Conservation (phyloP, 2,797 vertebrate genomes). For the Urocyon cinereoargenteus region DNA sequence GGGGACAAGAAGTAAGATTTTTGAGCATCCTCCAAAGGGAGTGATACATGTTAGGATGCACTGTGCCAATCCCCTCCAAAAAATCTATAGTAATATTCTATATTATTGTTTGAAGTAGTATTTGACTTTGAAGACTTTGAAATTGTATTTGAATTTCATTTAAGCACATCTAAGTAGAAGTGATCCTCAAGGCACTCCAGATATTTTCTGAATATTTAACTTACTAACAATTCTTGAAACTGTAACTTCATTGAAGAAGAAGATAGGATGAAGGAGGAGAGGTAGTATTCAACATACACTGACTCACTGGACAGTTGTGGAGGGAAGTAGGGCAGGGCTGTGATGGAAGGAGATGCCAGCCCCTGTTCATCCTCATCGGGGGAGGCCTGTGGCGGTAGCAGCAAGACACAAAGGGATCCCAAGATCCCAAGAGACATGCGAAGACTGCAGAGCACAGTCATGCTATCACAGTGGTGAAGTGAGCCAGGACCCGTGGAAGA, state of each 20-base stretch:
- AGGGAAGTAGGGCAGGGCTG: neutral
- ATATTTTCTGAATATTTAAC: neutral
- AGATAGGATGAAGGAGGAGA: neutral
- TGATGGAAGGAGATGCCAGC: neutral
- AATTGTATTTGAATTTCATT: neutral
- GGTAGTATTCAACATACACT: neutral
- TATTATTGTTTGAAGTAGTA: neutral
- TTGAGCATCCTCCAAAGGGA: neutral
- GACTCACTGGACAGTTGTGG: too few relatives aligned
- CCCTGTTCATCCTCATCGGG: neutral
- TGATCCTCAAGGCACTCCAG: neutral
- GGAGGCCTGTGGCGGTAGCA: neutral
- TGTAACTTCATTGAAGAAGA: neutral
- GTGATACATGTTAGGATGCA: neutral
- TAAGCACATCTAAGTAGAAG: neutral
- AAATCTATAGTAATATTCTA: neutral
- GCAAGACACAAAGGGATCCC: neutral
- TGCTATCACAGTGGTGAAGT: neutral
- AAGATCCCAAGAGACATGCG: neutral
- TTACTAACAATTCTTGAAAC: neutral
- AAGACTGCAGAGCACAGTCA: neutral
- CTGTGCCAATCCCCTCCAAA: neutral
- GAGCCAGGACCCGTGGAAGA: neutral
- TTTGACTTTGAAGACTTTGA: neutral
- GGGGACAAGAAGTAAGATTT: neutral